Percentiles rank a stretch among this genome's conserved stretches.
Conservation (phyloP, 2,888 invertebrate species). For the Lasioglossum zephyrum region DNA sequence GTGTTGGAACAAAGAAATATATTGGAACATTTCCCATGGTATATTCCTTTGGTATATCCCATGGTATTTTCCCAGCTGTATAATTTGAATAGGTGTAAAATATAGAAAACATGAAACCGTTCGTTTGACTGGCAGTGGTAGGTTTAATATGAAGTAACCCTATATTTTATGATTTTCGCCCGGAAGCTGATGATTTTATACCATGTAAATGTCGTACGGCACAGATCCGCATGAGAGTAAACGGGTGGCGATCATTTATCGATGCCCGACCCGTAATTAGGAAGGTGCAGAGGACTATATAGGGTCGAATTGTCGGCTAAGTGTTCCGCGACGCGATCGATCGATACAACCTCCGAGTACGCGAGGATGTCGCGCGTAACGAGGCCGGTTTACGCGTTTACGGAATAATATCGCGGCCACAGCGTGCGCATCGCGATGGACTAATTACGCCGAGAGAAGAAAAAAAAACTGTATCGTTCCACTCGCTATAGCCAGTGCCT, state of each 20-base stretch:
- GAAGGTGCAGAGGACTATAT: constrained; percentile 23
- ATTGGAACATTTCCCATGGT: too few relatives aligned
- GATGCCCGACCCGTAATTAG: constrained; percentile 32
- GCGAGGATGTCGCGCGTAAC: constrained; percentile 31
- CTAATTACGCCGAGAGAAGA: constrained; percentile 17
- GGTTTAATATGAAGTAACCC: too few relatives aligned
- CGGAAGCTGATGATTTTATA: not conserved
- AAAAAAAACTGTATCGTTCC: constrained; percentile 8
- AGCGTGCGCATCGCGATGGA: constrained; percentile 14
- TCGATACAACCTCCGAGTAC: constrained; percentile 22
- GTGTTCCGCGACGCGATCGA: constrained; percentile 41
- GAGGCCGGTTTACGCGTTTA: constrained; percentile 23
- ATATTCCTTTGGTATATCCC: too few relatives aligned
- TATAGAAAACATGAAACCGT: too few relatives aligned
- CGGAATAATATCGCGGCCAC: constrained; percentile 20
- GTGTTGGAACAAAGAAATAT: too few relatives aligned
- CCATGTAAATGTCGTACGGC: not conserved
- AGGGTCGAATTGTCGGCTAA: constrained; percentile 33
- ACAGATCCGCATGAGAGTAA: not conserved
- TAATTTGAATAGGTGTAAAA: too few relatives aligned
- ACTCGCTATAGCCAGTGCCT: not conserved
- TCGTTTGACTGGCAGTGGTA: too few relatives aligned
- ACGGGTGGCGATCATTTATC: constrained; percentile 20
- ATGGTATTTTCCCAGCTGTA: too few relatives aligned
- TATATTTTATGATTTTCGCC: not conserved